Conservation (phyloP, 2,113 vertebrate genomes). For the Neotoma lepida region DNA sequence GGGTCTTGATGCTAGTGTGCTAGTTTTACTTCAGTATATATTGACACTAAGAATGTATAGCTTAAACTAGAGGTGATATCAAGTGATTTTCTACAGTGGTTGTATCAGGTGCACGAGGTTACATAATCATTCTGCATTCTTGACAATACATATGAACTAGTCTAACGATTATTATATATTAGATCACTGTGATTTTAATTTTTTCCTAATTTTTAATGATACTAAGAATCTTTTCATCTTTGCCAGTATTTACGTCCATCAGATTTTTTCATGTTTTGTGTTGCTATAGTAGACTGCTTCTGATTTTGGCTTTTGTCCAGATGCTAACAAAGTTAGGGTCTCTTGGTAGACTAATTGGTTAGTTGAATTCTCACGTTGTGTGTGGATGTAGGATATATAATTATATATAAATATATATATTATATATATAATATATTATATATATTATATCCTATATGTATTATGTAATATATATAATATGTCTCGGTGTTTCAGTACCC, state of each 20-base stretch:
- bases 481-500: not conserved
- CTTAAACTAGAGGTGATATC: not conserved
- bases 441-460: too few species aligned
- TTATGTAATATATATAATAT: too few species aligned
- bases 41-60: not conserved
- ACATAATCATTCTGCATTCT: not conserved
- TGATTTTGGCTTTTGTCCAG: not conserved
- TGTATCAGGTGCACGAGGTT: not conserved
- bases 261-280: not conserved
- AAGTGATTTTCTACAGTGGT: conserved; percentile 20
- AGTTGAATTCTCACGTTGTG: not conserved
- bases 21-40: not conserved
- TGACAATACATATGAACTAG: not conserved
- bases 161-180: not conserved
- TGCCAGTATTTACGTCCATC: not conserved
- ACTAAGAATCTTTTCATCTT: not conserved
- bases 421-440: too few species aligned
- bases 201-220: not conserved
- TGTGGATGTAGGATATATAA: too few species aligned
- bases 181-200: not conserved
- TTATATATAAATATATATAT: too few species aligned
- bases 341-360: not conserved
- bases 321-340: not conserved
- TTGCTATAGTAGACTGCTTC: not conserved
- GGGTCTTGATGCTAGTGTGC: not conserved